Conservation (phyloP, 2,113 vertebrate genomes). For the Jacana jacana region DNA sequence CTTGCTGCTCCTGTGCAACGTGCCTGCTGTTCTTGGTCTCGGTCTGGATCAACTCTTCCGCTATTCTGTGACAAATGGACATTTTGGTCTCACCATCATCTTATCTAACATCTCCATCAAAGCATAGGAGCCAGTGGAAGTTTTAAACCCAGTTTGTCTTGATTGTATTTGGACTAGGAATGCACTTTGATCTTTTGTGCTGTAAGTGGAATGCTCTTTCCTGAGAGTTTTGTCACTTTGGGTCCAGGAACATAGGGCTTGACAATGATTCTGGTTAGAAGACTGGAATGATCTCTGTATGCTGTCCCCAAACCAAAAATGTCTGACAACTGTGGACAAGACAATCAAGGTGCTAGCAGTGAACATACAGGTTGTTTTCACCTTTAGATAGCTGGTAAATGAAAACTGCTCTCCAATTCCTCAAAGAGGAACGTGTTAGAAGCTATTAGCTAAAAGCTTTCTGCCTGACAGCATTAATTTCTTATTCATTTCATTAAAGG, state of each 20-base stretch:
- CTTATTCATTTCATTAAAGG: conserved; percentile 73
- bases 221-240: neutral
- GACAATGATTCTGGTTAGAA: neutral
- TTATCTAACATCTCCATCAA: neutral
- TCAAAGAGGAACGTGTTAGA: conserved; percentile 54
- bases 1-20: neutral
- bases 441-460: conserved; percentile 68
- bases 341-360: conserved; percentile 9
- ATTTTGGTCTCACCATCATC: neutral
- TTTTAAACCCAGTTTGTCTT: neutral
- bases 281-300: neutral
- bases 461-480: conserved; percentile 73
- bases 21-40: neutral
- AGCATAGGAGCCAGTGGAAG: neutral
- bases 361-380: conserved; percentile 28
- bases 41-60: neutral
- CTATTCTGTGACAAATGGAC: neutral
- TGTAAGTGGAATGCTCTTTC: neutral
- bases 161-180: neutral
- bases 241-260: neutral
- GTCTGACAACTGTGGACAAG: neutral
- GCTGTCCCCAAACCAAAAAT: neutral
- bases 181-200: neutral
- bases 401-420: conserved; percentile 54
- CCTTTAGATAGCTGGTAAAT: conserved; percentile 60